These are phyloP conservation scores for Chionis minor DNA, from an alignment of 2,113 vertebrate species.

Conservation along the genomic window DNA sequence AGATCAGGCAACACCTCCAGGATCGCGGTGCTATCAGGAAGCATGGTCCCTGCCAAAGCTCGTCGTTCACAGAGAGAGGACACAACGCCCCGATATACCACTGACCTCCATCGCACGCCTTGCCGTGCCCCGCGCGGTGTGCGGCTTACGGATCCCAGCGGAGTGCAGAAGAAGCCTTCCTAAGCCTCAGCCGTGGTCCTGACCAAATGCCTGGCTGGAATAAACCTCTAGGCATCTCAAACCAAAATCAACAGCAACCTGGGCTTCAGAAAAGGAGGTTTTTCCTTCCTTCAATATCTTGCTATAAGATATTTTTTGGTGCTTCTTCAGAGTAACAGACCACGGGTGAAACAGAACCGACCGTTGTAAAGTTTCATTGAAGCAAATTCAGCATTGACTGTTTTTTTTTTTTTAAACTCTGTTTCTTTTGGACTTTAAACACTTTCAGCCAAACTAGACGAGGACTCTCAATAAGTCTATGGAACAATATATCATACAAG, in stretches of 20 bases:
- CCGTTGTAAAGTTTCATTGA: background rate
- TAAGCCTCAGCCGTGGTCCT: background rate
- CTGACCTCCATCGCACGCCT: accelerated
- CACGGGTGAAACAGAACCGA: background rate
- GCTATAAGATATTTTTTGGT: background rate
- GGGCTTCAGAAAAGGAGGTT: background rate
- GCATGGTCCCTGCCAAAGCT: background rate
- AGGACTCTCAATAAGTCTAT: background rate
- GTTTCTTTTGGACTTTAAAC: background rate
- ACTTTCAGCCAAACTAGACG: background rate
- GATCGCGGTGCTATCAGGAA: accelerated
- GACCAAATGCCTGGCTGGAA: background rate
- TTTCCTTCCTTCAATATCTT: background rate
- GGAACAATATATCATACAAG: background rate
- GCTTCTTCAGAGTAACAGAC: background rate
- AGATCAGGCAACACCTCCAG: background rate
- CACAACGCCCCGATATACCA: too few relatives aligned
- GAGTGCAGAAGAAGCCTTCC: background rate
- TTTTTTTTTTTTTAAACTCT: background rate
- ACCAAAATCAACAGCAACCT: background rate
- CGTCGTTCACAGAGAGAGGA: background rate
- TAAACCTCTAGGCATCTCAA: background rate
- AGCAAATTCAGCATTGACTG: background rate
- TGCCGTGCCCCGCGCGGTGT: background rate
- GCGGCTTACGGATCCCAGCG: background rate